These are phyloP conservation scores for Megaptera novaeangliae DNA, from an alignment of 2,113 vertebrate species.

Conservation along the genomic window DNA sequence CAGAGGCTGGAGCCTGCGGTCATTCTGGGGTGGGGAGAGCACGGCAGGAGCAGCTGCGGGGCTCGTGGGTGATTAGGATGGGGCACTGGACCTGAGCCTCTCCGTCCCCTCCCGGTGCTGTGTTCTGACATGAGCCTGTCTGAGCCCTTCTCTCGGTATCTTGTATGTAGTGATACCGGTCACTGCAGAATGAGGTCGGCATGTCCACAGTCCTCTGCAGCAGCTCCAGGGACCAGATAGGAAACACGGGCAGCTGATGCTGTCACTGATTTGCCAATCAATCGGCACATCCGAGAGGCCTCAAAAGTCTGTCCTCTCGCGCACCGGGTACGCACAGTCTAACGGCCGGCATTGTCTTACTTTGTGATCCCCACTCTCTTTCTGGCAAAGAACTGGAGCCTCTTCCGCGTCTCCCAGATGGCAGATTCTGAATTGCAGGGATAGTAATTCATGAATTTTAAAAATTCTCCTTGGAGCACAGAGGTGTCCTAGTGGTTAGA, in stretches of 20 bases:
- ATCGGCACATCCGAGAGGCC: accelerated
- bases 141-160: not conserved
- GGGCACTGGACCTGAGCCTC: accelerated
- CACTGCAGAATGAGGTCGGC: not conserved
- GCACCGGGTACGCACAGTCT: accelerated
- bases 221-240: not conserved
- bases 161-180: accelerated
- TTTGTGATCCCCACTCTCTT: not conserved
- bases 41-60: accelerated
- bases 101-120: not conserved
- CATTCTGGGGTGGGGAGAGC: not conserved
- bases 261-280: accelerated
- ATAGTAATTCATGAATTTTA: not conserved
- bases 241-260: accelerated
- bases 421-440: not conserved
- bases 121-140: accelerated
- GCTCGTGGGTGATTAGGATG: accelerated
- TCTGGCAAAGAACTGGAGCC: not conserved
- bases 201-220: not conserved
- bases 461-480: not conserved
- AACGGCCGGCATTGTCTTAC: accelerated
- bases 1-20: not conserved
- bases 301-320: accelerated
- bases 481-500: not conserved
- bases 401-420: not conserved